Base-by-base conservation (phyloP, 2,113 vertebrate species). In the Sapajus apella region DNA sequence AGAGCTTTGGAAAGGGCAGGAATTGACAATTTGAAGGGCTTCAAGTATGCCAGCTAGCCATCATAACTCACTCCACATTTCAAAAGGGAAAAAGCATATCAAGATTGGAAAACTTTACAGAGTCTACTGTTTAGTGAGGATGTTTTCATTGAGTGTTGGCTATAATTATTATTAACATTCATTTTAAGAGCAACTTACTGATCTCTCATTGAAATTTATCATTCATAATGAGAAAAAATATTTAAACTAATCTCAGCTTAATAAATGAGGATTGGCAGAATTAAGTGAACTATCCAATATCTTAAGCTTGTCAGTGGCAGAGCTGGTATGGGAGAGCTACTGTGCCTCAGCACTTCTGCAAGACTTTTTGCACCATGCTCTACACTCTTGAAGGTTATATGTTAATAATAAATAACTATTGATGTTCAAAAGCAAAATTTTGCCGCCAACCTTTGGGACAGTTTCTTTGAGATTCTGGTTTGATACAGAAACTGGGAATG, bases 41-140 rank as follows among this genome's bases (percentile, higher is more conserved):
- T 97, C 45, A 97, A 97, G 96, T 94, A 90, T 92, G 91, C 87
- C 95, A 97, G 88, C 97, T 87, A 97, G 96, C 92, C 97, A 89
- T 97, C 95, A 97, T 70, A 80, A 87, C 96, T 96, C 91, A 94
- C 90, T 85, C 66, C 82, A 73, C 86, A 93, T 92, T 97, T 95
- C 80, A 93, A 83, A 89, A 92, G 52, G 52, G 79, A 84, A 96
- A 92, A 97, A 96, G 91, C 80, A 97, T 97, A 94, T 97, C 90
- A 94, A 90, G 83, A 79, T 50, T 55, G 90, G 87, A 93, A 96
- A 87, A 94, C 37, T 91, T 94, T 40, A 35, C 50, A 85, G 47
- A 77, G 56, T 18, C 73, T 58, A 96, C 94, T 93, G 89, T 96
- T 96, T 82, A 76, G 20, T 43, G 73, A 90, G 80, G 82, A 80